A percentile compares a stretch with the other conserved stretches of the same genome.
phyloP scores from a whole-genome alignment of 2,113 vertebrate genomes.

The Clarias gariepinus region DNA sequence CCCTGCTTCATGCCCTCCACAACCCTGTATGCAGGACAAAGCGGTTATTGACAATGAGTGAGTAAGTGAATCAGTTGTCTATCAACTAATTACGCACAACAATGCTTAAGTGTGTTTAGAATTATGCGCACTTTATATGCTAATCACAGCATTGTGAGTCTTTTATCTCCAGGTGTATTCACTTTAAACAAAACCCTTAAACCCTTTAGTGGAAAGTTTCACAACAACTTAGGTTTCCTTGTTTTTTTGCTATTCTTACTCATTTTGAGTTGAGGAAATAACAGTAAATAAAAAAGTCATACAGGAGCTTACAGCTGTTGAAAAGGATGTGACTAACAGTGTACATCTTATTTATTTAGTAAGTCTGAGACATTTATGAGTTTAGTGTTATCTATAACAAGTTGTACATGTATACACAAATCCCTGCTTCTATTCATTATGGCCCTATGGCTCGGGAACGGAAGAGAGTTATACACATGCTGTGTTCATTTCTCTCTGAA shows the following conservation, averaged over 20 bases:
- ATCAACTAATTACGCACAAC: too few species aligned
- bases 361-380: neutral
- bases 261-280: neutral
- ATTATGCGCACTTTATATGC: neutral
- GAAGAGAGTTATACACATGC: neutral
- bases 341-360: neutral
- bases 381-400: neutral
- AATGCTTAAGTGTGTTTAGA: too few species aligned
- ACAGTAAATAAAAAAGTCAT: neutral
- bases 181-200: neutral
- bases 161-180: neutral
- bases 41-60: too few species aligned
- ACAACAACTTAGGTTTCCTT: neutral
- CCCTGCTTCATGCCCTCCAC: too few species aligned
- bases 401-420: neutral
- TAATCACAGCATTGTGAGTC: neutral
- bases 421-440: neutral
- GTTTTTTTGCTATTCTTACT: neutral
- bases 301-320: neutral
- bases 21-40: too few species aligned
- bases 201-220: neutral
- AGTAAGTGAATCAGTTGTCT: too few species aligned
- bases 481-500: neutral
- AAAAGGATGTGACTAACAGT: neutral
- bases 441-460: neutral